Percentiles rank a stretch among this genome's conserved stretches.
These are phyloP conservation scores for Sinosuthora webbiana DNA, from an alignment of 2,113 vertebrate species.

Conservation along the genomic window DNA sequence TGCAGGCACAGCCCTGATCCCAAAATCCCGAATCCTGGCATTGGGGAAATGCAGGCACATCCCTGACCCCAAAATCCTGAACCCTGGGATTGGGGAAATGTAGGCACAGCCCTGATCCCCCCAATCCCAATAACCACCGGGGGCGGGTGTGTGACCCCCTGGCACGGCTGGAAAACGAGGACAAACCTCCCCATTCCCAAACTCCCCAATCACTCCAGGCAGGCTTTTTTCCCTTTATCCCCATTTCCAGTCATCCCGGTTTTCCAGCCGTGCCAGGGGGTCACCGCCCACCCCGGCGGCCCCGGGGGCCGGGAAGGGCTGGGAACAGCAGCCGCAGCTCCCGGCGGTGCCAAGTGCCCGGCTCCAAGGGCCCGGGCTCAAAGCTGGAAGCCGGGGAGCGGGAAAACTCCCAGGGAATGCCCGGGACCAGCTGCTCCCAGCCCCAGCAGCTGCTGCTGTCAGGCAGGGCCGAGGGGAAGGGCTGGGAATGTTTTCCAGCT, in stretches of 20 bases:
- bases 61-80: too few relatives aligned
- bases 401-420: conserved; percentile 44
- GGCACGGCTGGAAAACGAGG: too few relatives aligned
- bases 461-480: neutral
- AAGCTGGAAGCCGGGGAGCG: neutral
- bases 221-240: neutral
- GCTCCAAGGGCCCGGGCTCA: conserved; percentile 12
- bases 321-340: conserved; percentile 31
- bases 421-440: conserved; percentile 41
- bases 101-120: too few relatives aligned
- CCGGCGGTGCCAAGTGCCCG: neutral
- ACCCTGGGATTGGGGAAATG: too few relatives aligned
- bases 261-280: neutral
- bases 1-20: too few relatives aligned
- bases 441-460: conserved; percentile 55
- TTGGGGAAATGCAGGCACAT: too few relatives aligned
- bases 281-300: neutral
- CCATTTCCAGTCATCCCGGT: neutral
- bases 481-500: conserved; percentile 6
- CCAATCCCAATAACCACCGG: too few relatives aligned
- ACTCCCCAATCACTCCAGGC: neutral
- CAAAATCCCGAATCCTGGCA: too few relatives aligned
- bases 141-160: too few relatives aligned
- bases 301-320: conserved; percentile 10
- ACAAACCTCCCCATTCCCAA: neutral